Base-by-base conservation (phyloP, 2,888 invertebrate genomes). In the Nyleta sp. region DNA sequence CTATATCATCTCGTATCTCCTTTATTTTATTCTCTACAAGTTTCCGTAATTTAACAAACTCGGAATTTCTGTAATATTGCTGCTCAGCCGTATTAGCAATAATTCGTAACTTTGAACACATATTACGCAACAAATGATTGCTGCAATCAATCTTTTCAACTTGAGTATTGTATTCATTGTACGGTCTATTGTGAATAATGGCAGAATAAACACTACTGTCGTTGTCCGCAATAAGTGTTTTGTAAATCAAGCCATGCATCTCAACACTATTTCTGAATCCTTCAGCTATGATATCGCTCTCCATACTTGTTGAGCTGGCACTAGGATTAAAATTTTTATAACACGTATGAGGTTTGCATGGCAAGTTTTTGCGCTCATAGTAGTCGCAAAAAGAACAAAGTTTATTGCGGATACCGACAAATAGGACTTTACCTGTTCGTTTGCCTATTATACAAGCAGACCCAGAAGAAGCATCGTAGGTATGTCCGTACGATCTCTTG, bases 341-440 rank as follows among this genome's bases (percentile, higher is more conserved):
- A 28, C 75, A 80, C 2, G 10, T 8, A 13, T 80, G 70, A 1
- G 73, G 38, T 20, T 17, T 17, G 13, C 50, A 8, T 28, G 8
- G 15, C 24, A 35, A 8, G 24, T 17, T 17, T 31, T n/a, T 40
- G 8, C 20, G 80, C 76, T 28, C 57, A 22, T 10, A 50, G 2
- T 5, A 50, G 7, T 50, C 50, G 20, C 50, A 50, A 7, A n/a
- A 50, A 13, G 50, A 24, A 28, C 50, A 50, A 50, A 28, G 13
- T 70, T 84, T 86, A 57, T 87, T 84, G 4, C 81, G 42, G 0
- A 86, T 80, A n/a, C 84, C 84, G 24, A 83, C 40, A 52, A 74
- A 64, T 31, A 70, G 35, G n/a, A 76, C 57, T 50, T 84, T 84
- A 17, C 76, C n/a, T 7, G 80, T 79, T 24, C 50, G 6, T 31